Evolutionary conservation across 2,113 vertebrate genomes (phyloP).

Genomic region (Pampusana beccarii): DNA sequence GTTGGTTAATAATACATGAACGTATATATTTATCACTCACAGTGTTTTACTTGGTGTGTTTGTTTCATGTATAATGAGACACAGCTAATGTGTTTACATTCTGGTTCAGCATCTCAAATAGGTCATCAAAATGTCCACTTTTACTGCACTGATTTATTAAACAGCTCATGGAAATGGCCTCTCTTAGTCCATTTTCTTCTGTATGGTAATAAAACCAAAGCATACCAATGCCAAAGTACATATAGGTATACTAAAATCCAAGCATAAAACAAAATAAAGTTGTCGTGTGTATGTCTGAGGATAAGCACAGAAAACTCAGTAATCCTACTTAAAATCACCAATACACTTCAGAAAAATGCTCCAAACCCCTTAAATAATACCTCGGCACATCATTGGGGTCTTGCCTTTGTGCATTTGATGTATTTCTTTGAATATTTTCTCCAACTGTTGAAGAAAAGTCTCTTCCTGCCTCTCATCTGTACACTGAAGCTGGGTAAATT

Average conservation of each 20-base stretch:
- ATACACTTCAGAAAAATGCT: not conserved
- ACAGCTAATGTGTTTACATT: slow-evolving; percentile 1
- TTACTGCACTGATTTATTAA: slow-evolving; percentile 12
- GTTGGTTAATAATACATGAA: slow-evolving; percentile 15
- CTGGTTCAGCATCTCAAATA: not conserved
- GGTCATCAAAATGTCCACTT: not conserved
- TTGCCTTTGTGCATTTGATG: not conserved
- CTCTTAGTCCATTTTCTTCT: not conserved
- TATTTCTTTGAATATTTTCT: not conserved
- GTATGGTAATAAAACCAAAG: not conserved
- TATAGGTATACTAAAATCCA: not conserved
- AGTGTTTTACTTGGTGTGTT: not conserved
- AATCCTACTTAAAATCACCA: not conserved
- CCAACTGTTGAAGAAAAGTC: not conserved
- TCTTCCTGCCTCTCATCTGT: not conserved
- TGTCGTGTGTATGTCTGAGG: not conserved
- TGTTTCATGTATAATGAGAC: slow-evolving; percentile 24
- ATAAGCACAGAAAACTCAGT: not conserved
- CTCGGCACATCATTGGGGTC: rapidly evolving
- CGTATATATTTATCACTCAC: not conserved
- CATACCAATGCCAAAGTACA: not conserved
- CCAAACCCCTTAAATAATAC: not conserved
- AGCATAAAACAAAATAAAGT: not conserved
- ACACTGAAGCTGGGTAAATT: not conserved
- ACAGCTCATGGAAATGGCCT: not conserved